phyloP scores from a whole-genome alignment of 2,797 vertebrate genomes.

The Semotilus atromaculatus region DNA sequence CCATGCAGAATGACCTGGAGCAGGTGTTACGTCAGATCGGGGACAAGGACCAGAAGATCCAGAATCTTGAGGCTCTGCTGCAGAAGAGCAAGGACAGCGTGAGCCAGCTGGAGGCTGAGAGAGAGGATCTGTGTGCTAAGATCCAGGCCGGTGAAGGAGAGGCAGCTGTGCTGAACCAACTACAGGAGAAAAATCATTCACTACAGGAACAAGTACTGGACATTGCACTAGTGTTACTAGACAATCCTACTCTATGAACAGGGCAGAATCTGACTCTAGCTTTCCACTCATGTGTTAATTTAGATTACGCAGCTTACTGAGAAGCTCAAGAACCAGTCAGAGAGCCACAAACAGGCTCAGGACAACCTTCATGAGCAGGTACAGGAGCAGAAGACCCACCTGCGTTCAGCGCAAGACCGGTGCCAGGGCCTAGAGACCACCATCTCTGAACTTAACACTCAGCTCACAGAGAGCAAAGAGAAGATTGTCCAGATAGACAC shows the following conservation, averaged over 20 bases:
- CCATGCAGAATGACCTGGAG: constrained; percentile 92
- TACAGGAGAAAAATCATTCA: constrained; percentile 94
- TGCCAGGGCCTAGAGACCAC: constrained; percentile 88
- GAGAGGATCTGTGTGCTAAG: constrained; percentile 96
- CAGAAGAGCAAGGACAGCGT: constrained; percentile 96
- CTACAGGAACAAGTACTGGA: constrained; percentile 89
- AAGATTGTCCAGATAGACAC: constrained; percentile 91
- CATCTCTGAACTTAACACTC: constrained; percentile 84
- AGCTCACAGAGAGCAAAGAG: constrained; percentile 92
- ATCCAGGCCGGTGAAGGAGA: constrained; percentile 98
- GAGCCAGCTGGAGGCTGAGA: constrained; percentile 90
- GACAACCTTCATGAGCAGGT: constrained; percentile 96
- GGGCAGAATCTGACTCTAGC: neutral
- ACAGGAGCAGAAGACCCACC: constrained; percentile 93
- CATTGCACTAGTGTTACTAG: neutral
- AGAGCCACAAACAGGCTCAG: constrained; percentile 98
- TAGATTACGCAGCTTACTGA: constrained; percentile 92
- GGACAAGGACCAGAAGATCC: constrained; percentile 99
- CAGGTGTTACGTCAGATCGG: constrained; percentile 98
- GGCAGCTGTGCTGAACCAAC: constrained; percentile 92
- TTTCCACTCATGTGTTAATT: neutral
- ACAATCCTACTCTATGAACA: neutral
- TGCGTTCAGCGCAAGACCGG: constrained; percentile 89
- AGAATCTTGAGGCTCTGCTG: constrained; percentile 96
- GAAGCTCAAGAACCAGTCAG: constrained; percentile 97